These are phyloP conservation scores for Drosophila neocordata DNA, from an alignment of 1,140 invertebrate genomes.

Conservation along the genomic window DNA sequence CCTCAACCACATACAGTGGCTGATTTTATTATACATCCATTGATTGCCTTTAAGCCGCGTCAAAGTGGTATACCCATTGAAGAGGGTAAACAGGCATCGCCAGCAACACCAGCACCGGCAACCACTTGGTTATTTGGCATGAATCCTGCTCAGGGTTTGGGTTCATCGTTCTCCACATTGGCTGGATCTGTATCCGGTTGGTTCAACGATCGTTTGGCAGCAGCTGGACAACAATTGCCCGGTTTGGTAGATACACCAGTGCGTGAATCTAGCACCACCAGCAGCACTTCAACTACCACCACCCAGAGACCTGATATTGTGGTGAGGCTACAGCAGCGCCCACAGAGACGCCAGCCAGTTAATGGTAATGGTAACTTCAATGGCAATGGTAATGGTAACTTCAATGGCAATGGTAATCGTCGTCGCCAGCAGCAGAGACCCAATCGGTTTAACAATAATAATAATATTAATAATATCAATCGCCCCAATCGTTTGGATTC, in stretches of 20 bases:
- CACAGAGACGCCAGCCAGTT: slow-evolving; percentile 34
- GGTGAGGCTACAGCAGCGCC: slow-evolving; percentile 68
- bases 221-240: slow-evolving; percentile 60
- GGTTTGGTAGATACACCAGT: slow-evolving; percentile 68
- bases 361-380: slow-evolving; percentile 37
- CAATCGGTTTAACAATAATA: slow-evolving; percentile 16
- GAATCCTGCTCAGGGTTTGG: slow-evolving; percentile 69
- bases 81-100: slow-evolving; percentile 66
- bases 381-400: slow-evolving; percentile 23
- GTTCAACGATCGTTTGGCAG: slow-evolving; percentile 75
- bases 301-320: slow-evolving; percentile 72
- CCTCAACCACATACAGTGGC: slow-evolving; percentile 72
- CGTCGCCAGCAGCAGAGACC: slow-evolving; percentile 17
- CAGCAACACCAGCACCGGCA: slow-evolving; percentile 33
- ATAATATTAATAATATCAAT: not conserved
- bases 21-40: slow-evolving; percentile 76
- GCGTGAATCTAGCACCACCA: slow-evolving; percentile 40
- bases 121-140: slow-evolving; percentile 73
- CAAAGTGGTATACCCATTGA: slow-evolving; percentile 48
- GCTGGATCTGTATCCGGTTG: slow-evolving; percentile 76
- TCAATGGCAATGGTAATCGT: slow-evolving; percentile 35
- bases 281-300: slow-evolving; percentile 45
- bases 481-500: slow-evolving; percentile 55
- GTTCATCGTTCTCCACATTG: slow-evolving; percentile 66
- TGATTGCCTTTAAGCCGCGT: slow-evolving; percentile 79